Evolutionary conservation across 2,797 vertebrate species (phyloP).

Genomic region (Knipowitschia caucasica): DNA sequence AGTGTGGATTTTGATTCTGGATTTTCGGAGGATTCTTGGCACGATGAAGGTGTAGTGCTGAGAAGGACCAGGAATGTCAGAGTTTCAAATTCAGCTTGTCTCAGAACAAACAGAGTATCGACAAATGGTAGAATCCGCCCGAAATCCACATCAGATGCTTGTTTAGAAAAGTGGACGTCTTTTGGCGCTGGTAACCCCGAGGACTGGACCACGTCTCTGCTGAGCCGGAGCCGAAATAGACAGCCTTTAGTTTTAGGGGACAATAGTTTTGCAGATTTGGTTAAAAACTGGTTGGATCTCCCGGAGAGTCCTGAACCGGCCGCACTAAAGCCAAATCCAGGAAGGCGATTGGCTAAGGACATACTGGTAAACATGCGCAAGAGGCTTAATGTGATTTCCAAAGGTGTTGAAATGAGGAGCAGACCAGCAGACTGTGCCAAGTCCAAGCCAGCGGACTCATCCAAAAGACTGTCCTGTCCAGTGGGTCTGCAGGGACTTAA

Average conservation of each 20-base stretch:
- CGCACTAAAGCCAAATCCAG: conserved; percentile 59
- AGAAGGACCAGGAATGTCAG: conserved; percentile 77
- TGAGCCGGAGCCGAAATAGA: conserved; percentile 90
- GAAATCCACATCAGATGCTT: conserved; percentile 93
- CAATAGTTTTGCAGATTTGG: conserved; percentile 96
- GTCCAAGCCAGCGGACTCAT: conserved; percentile 49
- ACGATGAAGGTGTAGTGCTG: conserved; percentile 83
- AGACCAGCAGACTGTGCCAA: conserved; percentile 46
- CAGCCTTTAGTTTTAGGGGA: conserved; percentile 93
- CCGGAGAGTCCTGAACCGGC: conserved; percentile 83
- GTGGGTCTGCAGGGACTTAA: conserved; percentile 79
- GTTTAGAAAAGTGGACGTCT: conserved; percentile 89
- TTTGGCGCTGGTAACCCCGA: conserved; percentile 79
- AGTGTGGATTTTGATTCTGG: conserved; percentile 93
- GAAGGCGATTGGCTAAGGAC: conserved; percentile 84
- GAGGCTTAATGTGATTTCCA: conserved; percentile 83
- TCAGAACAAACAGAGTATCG: conserved; percentile 69
- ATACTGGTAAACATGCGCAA: conserved; percentile 89
- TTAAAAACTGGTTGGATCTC: conserved; percentile 99
- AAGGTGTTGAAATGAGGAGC: conserved; percentile 64
- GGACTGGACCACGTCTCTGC: conserved; percentile 91
- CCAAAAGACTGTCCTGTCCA: conserved; percentile 89
- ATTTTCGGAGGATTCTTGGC: conserved; percentile 92
- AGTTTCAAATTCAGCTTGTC: conserved; percentile 80
- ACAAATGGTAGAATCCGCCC: conserved; percentile 73